Evolutionary conservation across 1,140 invertebrate species (phyloP), one percentile per base, ranked within the genome.

Genomic region (Paralvinella palmiformis): DNA sequence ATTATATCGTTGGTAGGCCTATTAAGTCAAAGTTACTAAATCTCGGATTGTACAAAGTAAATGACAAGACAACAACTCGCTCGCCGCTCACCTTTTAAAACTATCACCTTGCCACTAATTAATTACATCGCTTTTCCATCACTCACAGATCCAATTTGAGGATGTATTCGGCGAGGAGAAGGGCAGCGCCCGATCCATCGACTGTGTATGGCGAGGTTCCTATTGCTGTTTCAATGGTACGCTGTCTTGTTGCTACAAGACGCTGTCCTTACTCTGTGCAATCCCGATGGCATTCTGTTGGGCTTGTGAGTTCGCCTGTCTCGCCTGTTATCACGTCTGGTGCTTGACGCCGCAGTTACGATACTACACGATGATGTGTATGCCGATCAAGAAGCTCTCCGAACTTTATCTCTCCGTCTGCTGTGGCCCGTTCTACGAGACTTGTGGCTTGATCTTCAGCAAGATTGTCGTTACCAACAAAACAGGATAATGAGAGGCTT

Each of bases 161-260:
- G 88, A 91, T 69, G 84, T 90, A 45, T 85, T 91, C 33, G 89
- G 88, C 0, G 89, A 91, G 78, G 88, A 89, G 5, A 86, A 88
- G 61, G 86, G 86, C 2, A n/a, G n/a, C n/a, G 85, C 87, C 4
- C 81, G 87, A 41, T 88, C 87, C 68, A 85, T 87, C 1, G 86
- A 89, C 74, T 89, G 88, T 73, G 87, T 88, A 33, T 91, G 89
- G 89, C 82, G 84, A 29, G 78, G 88, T 17, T 88, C 88, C 64
- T 83, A 85, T 68, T 81, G 84, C 44, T 89, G 89, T 71, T 91
- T 89, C 79, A 82, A 82, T 33, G 78, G 85, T 45, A 86, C 88
- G 3, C 85, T 86, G 57, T 84, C 86, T 70, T 85, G 83, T 70
- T 90, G 88, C 73, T 91, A 91, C 82, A 84, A 85, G 1, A 72